These are phyloP conservation scores for Callinectes sapidus DNA, from an alignment of 2,888 invertebrate genomes.

Conservation along the genomic window DNA sequence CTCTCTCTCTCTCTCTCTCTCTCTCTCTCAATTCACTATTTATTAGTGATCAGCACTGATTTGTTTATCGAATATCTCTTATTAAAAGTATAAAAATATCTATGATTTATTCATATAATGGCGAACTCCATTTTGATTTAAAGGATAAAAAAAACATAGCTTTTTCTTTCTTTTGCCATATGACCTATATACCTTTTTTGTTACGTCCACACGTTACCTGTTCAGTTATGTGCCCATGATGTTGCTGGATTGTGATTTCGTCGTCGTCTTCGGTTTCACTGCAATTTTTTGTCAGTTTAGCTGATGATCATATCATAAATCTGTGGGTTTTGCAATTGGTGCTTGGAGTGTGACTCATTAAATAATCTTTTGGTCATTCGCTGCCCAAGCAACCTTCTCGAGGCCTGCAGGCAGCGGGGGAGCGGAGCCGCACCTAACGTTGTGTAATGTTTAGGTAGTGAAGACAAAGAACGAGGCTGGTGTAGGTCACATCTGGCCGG, in stretches of 20 bases:
- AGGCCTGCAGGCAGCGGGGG: background rate
- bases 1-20: too few relatives aligned
- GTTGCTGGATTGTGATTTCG: background rate
- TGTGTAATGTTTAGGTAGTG: conserved; percentile 50
- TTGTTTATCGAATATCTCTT: background rate
- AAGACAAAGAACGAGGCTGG: conserved; percentile 52
- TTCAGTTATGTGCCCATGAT: background rate
- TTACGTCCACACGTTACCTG: background rate
- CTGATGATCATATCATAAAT: background rate
- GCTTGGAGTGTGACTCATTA: conserved; percentile 8
- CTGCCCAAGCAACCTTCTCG: background rate
- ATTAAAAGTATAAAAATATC: background rate
- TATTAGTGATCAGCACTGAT: background rate
- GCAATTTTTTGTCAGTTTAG: background rate
- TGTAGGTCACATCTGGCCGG: conserved; percentile 63
- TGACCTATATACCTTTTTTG: background rate
- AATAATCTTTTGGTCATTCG: conserved; percentile 17
- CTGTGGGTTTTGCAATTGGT: background rate
- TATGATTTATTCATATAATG: background rate
- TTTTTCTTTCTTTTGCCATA: background rate
- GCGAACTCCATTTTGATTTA: conserved; percentile 40
- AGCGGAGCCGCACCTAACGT: conserved; percentile 27
- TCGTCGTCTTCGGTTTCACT: background rate
- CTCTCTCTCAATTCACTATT: background rate
- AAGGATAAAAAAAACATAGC: background rate